Percentiles rank a stretch among this genome's conserved stretches.
Evolutionary conservation across 2,888 invertebrate species (phyloP).

Genomic region (Stenotaenia linearis): DNA sequence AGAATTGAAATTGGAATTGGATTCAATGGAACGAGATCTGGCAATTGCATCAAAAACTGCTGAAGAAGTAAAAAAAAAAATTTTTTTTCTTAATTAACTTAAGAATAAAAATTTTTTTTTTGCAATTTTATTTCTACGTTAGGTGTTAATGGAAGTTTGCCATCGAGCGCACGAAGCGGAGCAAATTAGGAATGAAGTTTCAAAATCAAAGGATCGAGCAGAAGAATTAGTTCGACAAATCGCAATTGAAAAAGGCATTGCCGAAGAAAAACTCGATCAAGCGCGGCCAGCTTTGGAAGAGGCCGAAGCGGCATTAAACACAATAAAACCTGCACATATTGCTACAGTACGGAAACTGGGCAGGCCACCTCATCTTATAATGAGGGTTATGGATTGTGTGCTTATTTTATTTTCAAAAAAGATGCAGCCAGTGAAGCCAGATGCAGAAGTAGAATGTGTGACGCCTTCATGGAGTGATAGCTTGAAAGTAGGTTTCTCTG

Average conservation of each 20-base stretch:
- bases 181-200: slow-evolving; percentile 89
- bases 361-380: slow-evolving; percentile 88
- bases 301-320: slow-evolving; percentile 89
- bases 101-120: not conserved
- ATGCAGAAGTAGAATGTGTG: slow-evolving; percentile 73
- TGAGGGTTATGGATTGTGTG: slow-evolving; percentile 98
- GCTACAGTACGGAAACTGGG: slow-evolving; percentile 90
- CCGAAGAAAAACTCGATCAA: slow-evolving; percentile 87
- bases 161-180: slow-evolving; percentile 92
- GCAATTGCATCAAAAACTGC: slow-evolving; percentile 89
- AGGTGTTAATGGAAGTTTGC: slow-evolving; percentile 73
- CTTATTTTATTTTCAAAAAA: slow-evolving; percentile 85
- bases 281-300: slow-evolving; percentile 93
- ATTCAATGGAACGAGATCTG: slow-evolving; percentile 88
- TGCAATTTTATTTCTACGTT: not conserved
- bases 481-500: slow-evolving; percentile 60
- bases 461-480: slow-evolving; percentile 97
- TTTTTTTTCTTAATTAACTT: not conserved
- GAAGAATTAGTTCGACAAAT: slow-evolving; percentile 79
- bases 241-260: slow-evolving; percentile 80
- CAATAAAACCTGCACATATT: slow-evolving; percentile 94
- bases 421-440: slow-evolving; percentile 72
- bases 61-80: slow-evolving; percentile 58
- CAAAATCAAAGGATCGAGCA: slow-evolving; percentile 92
- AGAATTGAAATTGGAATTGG: slow-evolving; percentile 81